Conservation (phyloP, 2,888 invertebrate species). For the Perizoma flavofasciatum region DNA sequence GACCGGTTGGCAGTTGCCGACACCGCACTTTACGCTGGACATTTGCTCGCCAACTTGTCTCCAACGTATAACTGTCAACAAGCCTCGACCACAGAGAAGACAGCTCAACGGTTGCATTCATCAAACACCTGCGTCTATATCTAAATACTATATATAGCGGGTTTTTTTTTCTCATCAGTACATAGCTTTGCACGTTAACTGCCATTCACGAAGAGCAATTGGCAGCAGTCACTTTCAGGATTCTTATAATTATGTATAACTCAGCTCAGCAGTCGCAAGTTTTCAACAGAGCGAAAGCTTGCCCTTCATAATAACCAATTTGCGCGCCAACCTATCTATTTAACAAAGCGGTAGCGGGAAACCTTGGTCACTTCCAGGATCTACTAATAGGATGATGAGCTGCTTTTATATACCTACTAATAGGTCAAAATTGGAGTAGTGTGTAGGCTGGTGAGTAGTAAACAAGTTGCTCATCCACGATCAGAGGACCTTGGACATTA, state of each 20-base stretch:
- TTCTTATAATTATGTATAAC: background rate
- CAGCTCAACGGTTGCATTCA: background rate
- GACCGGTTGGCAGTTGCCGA: slow-evolving; percentile 52
- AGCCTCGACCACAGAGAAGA: slow-evolving; percentile 21
- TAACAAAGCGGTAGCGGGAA: slow-evolving; percentile 24
- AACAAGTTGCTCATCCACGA: slow-evolving; percentile 8
- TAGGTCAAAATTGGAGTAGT: background rate
- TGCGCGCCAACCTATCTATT: slow-evolving; percentile 45
- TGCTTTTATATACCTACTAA: slow-evolving; percentile 14
- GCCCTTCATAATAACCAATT: slow-evolving; percentile 39
- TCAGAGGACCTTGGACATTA: slow-evolving; percentile 25
- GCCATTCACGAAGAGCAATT: no score
- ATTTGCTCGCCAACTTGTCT: slow-evolving; percentile 51
- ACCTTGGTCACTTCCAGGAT: slow-evolving; percentile 39
- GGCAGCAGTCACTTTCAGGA: slow-evolving; percentile 3
- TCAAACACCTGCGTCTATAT: no score
- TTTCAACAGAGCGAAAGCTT: background rate
- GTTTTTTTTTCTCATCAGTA: no score
- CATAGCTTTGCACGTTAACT: no score
- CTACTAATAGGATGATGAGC: slow-evolving; percentile 29
- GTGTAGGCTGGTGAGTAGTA: slow-evolving; percentile 17
- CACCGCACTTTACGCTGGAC: slow-evolving; percentile 41
- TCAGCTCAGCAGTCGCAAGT: background rate
- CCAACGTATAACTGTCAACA: slow-evolving; percentile 37
- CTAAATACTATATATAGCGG: no score